A percentile compares a stretch with the other conserved stretches of the same genome.
These are phyloP conservation scores for Eilema sororculum DNA, from an alignment of 2,888 invertebrate genomes.

Conservation along the genomic window DNA sequence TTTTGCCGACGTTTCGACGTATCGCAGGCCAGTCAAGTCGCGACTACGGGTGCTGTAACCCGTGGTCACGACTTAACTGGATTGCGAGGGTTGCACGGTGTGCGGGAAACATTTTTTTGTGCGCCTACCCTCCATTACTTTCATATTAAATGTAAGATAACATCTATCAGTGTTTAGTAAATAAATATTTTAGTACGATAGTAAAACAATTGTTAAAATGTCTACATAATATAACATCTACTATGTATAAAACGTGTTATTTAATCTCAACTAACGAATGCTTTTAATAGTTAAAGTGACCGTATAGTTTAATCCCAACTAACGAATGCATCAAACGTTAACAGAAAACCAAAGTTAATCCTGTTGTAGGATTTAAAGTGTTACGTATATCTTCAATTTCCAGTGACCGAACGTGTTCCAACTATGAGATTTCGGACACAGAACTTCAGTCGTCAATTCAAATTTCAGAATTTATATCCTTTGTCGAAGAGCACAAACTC, in stretches of 20 bases:
- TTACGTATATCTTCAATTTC: background rate
- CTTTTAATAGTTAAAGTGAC: background rate
- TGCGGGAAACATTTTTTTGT: too few species aligned
- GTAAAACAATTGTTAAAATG: too few species aligned
- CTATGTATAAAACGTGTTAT: background rate
- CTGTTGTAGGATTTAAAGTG: background rate
- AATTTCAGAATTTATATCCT: background rate
- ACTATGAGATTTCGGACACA: background rate
- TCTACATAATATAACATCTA: too few species aligned
- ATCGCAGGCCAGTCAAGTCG: too few species aligned
- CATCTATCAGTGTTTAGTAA: too few species aligned
- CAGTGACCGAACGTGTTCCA: background rate
- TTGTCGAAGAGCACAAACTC: background rate
- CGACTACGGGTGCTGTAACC: too few species aligned
- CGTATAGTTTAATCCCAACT: background rate
- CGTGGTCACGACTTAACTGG: too few species aligned
- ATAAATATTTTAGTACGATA: too few species aligned
- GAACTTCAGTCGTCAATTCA: background rate
- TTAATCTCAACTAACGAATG: slow-evolving; percentile 7
- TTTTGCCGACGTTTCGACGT: too few species aligned
- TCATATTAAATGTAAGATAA: too few species aligned
- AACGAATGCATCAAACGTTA: slow-evolving; percentile 12
- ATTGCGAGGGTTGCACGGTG: too few species aligned
- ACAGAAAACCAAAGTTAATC: background rate
- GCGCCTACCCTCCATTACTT: too few species aligned